Conservation (phyloP, 2,797 vertebrate species). For the Anableps anableps region DNA sequence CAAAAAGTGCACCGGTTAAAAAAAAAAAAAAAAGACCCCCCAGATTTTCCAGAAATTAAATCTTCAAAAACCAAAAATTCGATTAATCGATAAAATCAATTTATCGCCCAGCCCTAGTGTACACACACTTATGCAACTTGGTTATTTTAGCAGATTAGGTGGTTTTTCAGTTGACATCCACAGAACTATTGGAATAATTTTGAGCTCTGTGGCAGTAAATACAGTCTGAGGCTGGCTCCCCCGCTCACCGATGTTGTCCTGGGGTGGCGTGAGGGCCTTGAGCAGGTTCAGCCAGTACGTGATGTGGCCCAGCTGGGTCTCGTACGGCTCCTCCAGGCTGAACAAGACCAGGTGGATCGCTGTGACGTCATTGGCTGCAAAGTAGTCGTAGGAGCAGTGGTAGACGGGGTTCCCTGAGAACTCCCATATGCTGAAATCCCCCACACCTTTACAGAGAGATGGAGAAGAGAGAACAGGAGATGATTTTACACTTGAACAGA, state of each 20-base stretch:
- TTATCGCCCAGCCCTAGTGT: no score
- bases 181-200: neutral
- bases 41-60: no score
- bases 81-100: no score
- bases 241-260: slow-evolving; percentile 90
- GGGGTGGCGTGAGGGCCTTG: slow-evolving; percentile 90
- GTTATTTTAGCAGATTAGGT: neutral
- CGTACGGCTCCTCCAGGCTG: slow-evolving; percentile 95
- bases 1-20: no score
- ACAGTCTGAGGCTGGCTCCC: neutral
- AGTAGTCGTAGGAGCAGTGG: slow-evolving; percentile 96
- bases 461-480: neutral
- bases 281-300: slow-evolving; percentile 97
- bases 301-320: slow-evolving; percentile 95
- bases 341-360: slow-evolving; percentile 93
- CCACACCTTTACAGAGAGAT: slow-evolving; percentile 83
- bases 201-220: neutral
- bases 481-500: neutral
- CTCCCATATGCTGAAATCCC: slow-evolving; percentile 97
- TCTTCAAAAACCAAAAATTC: no score
- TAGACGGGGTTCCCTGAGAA: slow-evolving; percentile 97
- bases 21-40: no score
- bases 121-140: no score
- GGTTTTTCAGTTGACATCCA: neutral
- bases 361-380: slow-evolving; percentile 91